Base-by-base conservation (phyloP, 2,797 vertebrate species). In the Danio choprae region DNA sequence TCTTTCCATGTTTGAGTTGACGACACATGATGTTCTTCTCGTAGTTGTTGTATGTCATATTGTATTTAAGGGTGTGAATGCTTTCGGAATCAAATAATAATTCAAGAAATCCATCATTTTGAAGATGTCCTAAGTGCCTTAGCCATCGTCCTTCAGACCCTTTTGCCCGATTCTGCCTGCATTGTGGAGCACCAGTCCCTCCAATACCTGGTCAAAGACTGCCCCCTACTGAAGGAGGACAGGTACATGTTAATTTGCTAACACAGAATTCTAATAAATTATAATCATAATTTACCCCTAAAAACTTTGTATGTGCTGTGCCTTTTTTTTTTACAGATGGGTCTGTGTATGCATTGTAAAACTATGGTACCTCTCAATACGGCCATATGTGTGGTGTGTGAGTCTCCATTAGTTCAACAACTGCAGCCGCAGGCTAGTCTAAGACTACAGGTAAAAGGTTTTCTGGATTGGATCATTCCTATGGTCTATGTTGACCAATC, bases 361-460 rank as follows among this genome's bases (percentile, higher is more conserved):
- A 87, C 89, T 63, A 71, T 93, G 84, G 94, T 97, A 68, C 96
- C 96, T 15, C 89, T 91, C 84, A 95, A 95, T 82, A 92, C 94
- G 0, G 83, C 85, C 2, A 87, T 84, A 5, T 98, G 97, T 87
- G 90, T 97, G 67, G 92, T 96, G n/a, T 98, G 97, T 80, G 97
- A 97, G 50, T 90, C 94, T 0, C 90, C 93, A 1, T 71, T 95
- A 55, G 78, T 84, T 12, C 90, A 85, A 7, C 95, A 96, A 80
- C 87, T 93, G 36, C 92, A 89, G 40, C 93, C 93, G 4, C 93
- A 93, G 70, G 90, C 87, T 83, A 91, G 73, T 77, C 82, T 87
- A 74, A 86, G 55, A 56, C 56, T 95, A 43, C 93, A 95, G 94
- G 96, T 96, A 92, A 87, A 48, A 44, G 11, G 8, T 48, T 48